Evolutionary conservation across 2,888 invertebrate species (phyloP).

Genomic region (Macaria liturata): DNA sequence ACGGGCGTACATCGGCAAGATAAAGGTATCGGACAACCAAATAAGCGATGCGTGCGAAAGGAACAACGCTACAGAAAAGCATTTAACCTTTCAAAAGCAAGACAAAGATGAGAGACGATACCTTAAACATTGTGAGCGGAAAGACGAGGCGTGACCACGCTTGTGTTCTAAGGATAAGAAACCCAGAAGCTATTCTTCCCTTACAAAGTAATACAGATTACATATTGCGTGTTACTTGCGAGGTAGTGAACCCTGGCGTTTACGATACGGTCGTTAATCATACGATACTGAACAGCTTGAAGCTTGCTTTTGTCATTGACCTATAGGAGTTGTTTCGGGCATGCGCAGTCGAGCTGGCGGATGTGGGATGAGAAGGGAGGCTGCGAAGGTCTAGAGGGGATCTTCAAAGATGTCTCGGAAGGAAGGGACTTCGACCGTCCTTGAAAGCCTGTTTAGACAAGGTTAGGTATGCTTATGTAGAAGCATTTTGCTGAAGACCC

Average conservation of each 20-base stretch:
- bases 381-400: constrained; percentile 33
- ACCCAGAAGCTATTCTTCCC: constrained; percentile 39
- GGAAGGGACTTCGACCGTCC: constrained; percentile 57
- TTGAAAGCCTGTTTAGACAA: constrained; percentile 63
- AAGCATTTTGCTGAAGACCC: too few species aligned
- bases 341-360: constrained; percentile 47
- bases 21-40: constrained; percentile 18
- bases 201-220: constrained; percentile 44
- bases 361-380: constrained; percentile 41
- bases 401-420: constrained; percentile 46
- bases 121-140: constrained; percentile 36
- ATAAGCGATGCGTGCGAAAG: constrained; percentile 40
- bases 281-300: constrained; percentile 48
- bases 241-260: constrained; percentile 19
- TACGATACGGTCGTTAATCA: constrained; percentile 48
- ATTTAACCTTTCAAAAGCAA: constrained; percentile 23
- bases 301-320: constrained; percentile 48
- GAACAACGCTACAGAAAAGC: constrained; percentile 35
- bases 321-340: constrained; percentile 45
- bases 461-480: constrained; percentile 54
- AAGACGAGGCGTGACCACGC: constrained; percentile 59
- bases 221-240: constrained; percentile 33
- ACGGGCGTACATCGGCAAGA: constrained; percentile 27
- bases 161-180: constrained; percentile 57
- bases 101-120: constrained; percentile 39